A percentile compares a stretch with the other conserved stretches of the same genome.
Evolutionary conservation across 1,140 invertebrate species (phyloP).

Genomic region (Drosophila orena): DNA sequence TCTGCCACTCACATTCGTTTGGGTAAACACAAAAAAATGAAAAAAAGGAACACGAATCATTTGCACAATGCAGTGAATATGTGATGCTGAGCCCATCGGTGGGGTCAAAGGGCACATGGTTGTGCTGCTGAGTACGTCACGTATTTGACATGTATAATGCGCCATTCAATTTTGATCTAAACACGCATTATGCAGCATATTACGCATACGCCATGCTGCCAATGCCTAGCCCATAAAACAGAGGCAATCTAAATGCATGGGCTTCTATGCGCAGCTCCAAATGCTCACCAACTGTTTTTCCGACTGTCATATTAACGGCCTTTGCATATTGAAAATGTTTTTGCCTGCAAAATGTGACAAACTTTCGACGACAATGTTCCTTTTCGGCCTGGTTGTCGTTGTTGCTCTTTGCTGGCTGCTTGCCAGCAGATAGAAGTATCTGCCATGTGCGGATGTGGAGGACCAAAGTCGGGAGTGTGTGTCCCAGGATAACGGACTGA

Average conservation of each 20-base stretch:
- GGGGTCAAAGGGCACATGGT: slow-evolving; percentile 8
- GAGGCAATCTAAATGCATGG: slow-evolving; percentile 58
- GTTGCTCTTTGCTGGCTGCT: slow-evolving; percentile 31
- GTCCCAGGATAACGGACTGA: slow-evolving; percentile 39
- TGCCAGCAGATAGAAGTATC: slow-evolving; percentile 36
- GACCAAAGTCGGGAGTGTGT: slow-evolving; percentile 20
- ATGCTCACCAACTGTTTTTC: slow-evolving; percentile 9
- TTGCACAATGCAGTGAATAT: slow-evolving; percentile 64
- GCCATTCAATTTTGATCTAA: slow-evolving; percentile 81
- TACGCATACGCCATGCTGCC: slow-evolving; percentile 68
- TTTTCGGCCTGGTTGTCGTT: slow-evolving; percentile 10
- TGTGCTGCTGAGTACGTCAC: slow-evolving; percentile 58
- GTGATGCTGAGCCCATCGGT: slow-evolving; percentile 10
- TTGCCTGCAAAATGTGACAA: slow-evolving; percentile 75
- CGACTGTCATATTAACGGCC: slow-evolving; percentile 72
- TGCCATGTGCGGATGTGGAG: slow-evolving; percentile 29
- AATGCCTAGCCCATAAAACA: slow-evolving; percentile 38
- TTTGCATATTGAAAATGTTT: slow-evolving; percentile 82
- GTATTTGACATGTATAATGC: slow-evolving; percentile 78
- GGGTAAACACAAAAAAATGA: neutral
- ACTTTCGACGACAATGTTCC: slow-evolving; percentile 68
- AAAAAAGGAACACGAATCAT: slow-evolving; percentile 21
- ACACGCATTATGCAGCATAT: slow-evolving; percentile 81
- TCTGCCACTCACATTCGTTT: slow-evolving; percentile 15
- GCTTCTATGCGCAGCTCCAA: slow-evolving; percentile 28